These are phyloP conservation scores for Oxygymnocypris stewartii DNA, from an alignment of 2,113 vertebrate genomes.

Conservation along the genomic window DNA sequence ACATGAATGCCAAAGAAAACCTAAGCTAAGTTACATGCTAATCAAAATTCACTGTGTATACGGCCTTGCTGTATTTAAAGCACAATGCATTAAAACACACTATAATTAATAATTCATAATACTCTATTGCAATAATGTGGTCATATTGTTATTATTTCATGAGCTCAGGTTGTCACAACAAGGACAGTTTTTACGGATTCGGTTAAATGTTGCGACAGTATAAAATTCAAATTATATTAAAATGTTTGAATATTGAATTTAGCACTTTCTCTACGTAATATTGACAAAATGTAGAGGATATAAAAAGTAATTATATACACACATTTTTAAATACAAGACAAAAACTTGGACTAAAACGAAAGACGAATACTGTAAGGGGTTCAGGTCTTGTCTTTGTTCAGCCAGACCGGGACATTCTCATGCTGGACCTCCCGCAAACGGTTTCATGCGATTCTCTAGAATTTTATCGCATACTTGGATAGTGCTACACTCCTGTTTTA, in stretches of 20 bases:
- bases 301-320: background rate
- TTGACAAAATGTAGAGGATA: background rate
- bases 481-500: background rate
- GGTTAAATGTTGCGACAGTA: background rate
- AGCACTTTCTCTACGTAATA: background rate
- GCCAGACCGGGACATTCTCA: background rate
- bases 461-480: background rate
- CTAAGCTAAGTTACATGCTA: background rate
- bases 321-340: background rate
- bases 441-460: background rate
- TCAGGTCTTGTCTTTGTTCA: background rate
- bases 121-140: background rate
- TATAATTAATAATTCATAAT: constrained; percentile 2
- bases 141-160: background rate
- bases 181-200: background rate
- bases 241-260: constrained; percentile 13
- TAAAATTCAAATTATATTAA: background rate
- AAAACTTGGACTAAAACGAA: background rate
- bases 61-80: background rate
- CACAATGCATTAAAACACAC: background rate
- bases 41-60: background rate
- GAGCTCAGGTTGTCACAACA: background rate
- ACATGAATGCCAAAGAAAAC: background rate
- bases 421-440: background rate
- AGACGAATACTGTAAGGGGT: background rate